A percentile compares a stretch with the other conserved stretches of the same genome.
These are phyloP conservation scores for Lepus americanus DNA, from an alignment of 2,113 vertebrate species.

Conservation along the genomic window DNA sequence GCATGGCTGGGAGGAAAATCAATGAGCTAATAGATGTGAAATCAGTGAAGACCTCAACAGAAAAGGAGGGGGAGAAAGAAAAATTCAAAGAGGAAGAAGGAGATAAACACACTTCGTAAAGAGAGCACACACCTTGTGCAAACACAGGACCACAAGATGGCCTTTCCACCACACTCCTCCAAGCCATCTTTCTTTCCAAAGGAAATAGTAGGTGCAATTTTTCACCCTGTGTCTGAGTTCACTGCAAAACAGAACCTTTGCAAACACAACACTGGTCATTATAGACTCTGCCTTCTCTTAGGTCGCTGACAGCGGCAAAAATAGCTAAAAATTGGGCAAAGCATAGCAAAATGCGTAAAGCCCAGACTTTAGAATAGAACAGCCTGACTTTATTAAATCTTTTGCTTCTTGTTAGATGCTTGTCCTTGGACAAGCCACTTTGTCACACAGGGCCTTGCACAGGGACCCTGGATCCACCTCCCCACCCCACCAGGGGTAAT, in stretches of 20 bases:
- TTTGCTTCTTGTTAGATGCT: background rate
- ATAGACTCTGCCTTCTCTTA: background rate
- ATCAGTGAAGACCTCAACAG: background rate
- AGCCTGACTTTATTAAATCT: background rate
- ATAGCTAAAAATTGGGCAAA: background rate
- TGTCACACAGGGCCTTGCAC: accelerated
- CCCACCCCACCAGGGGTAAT: accelerated
- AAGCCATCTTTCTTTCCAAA: constrained; percentile 1
- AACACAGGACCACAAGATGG: background rate
- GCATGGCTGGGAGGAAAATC: constrained; percentile 3
- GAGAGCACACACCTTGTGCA: background rate
- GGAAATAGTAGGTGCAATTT: background rate
- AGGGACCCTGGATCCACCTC: background rate
- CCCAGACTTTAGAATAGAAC: background rate
- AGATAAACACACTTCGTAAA: background rate
- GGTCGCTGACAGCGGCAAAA: background rate
- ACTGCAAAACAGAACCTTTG: background rate
- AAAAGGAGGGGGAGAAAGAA: background rate
- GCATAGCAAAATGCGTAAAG: background rate
- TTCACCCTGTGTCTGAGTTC: background rate
- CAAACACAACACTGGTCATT: background rate
- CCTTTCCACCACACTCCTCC: accelerated
- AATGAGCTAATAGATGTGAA: background rate
- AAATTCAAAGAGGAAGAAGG: constrained; percentile 1
- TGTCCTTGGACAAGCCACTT: background rate